These are phyloP conservation scores for Subanguina moxae DNA, from an alignment of 1,140 invertebrate species.

Conservation along the genomic window DNA sequence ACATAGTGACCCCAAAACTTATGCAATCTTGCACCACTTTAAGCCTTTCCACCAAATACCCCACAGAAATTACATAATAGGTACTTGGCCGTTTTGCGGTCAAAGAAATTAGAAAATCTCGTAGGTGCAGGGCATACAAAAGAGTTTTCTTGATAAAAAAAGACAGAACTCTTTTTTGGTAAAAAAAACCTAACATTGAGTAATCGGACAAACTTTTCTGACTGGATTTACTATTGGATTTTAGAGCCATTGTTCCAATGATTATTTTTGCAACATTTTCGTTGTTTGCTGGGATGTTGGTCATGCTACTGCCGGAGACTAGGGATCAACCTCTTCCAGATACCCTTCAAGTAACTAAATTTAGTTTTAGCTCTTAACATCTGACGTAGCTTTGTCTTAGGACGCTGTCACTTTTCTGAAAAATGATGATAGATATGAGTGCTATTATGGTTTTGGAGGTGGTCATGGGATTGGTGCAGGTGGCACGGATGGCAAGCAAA, in stretches of 20 bases:
- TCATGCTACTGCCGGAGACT: constrained; percentile 55
- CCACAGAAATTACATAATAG: no score
- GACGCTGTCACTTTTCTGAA: constrained; percentile 38
- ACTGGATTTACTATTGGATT: no score
- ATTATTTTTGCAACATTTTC: constrained; percentile 58
- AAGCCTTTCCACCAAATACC: no score
- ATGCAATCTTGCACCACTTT: no score
- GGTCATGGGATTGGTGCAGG: background rate
- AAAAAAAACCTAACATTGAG: no score
- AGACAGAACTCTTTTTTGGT: no score
- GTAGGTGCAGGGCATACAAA: no score
- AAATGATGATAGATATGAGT: constrained; percentile 28
- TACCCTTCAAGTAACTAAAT: constrained; percentile 29
- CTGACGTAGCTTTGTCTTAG: constrained; percentile 2
- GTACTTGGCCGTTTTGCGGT: no score
- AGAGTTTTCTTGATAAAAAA: no score
- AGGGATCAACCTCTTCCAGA: constrained; percentile 52
- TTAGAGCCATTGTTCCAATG: constrained; percentile 59
- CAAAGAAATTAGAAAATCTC: no score
- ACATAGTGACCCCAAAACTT: no score
- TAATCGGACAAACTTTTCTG: no score
- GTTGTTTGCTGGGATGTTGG: constrained; percentile 54
- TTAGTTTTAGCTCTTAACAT: constrained; percentile 2
- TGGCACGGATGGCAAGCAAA: background rate
- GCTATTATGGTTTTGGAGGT: constrained; percentile 24